Evolutionary conservation across 2,113 vertebrate genomes (phyloP), one percentile per base, ranked within the genome.

Genomic region (Clinocottus analis): DNA sequence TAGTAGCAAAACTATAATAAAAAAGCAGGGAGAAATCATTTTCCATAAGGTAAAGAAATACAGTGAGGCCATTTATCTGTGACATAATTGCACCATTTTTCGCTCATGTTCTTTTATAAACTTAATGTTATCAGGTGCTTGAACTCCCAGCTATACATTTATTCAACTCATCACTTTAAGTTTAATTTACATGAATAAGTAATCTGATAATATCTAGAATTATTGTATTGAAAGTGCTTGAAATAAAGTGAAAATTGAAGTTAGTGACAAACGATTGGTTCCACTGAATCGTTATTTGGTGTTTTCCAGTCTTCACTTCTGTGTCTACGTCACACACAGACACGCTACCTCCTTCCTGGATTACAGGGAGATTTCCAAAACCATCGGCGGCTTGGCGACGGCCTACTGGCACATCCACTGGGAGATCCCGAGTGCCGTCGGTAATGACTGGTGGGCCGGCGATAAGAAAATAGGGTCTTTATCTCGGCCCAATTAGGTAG

Each of bases 401-500:
- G 85, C 80, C 83, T 65, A 4, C 73, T 69, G 72, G 66, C 59
- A 43, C 72, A 21, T 88, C 87, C 80, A 66, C 62, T 49, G 90
- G 77, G 80, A 85, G 41, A 80, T 63, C 74, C 70, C 29, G 49
- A 17, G 75, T 74, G 70, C 56, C 83, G 77, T 91, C 82, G 74
- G 77, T 90, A 87, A 89, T 31, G 81, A 60, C 78, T 79, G 68
- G 65, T 71, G 79, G 68, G 70, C 75, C 45, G 80, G 55, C 61
- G 91, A 92, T 92, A 89, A 90, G 91, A 74, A 86, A 85, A 88
- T 39, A 9, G 70, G 63, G 85, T 90, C 87, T 91, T 89, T 89
- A 92, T 90, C 89, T 90, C 77, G 60, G 87, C 61, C 82, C 87
- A 91, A 88, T 91, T 89, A 90, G 86, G 82, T 82, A 87, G 79